Evolutionary conservation across 2,113 vertebrate species (phyloP), one percentile per base, ranked within the genome.

Genomic region (Alaudala cheleensis): DNA sequence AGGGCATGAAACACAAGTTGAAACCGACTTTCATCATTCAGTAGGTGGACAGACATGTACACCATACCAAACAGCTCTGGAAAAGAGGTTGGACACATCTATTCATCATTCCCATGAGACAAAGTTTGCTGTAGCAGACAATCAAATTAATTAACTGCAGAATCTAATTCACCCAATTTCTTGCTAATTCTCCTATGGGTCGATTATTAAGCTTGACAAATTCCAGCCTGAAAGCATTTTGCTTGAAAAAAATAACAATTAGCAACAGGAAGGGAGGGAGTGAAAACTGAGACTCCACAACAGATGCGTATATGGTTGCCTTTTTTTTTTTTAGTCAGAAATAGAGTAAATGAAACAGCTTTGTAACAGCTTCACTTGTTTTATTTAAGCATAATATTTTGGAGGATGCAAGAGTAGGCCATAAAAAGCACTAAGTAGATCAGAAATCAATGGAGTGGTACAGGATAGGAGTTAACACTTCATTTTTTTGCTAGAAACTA

Each of bases 141-240:
- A 96, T 95, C 88, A 78, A 93, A 96, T 95, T 95, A 96, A 96
- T 92, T 95, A 96, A 96, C 93, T 94, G 69, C 64, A 93, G 85
- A 94, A 94, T 88, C 93, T 94, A 93, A 96, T 96, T 93, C 96
- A 92, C 65, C 85, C 92, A 83, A 78, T 93, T 96, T 96, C 67
- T 90, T 90, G 64, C 69, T 90, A 96, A 93, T 92, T 92, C 72
- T 92, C 80, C 82, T 88, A 73, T 67, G 72, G 67, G 72, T 83
- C n/a, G 60, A 88, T 96, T 96, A 96, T 95, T 82, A 94, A 83
- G 82, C 65, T 49, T 96, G 86, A 95, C 79, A 94, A 92, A 97
- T 94, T 96, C 53, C 34, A 96, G 57, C 64, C 90, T n/a, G 57
- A 86, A 86, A 96, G 88, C 76, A 79, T 20, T 90, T 53, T 53